Evolutionary conservation across 2,113 vertebrate genomes (phyloP), one percentile per base, ranked within the genome.

Genomic region (Amphilophus citrinellus): DNA sequence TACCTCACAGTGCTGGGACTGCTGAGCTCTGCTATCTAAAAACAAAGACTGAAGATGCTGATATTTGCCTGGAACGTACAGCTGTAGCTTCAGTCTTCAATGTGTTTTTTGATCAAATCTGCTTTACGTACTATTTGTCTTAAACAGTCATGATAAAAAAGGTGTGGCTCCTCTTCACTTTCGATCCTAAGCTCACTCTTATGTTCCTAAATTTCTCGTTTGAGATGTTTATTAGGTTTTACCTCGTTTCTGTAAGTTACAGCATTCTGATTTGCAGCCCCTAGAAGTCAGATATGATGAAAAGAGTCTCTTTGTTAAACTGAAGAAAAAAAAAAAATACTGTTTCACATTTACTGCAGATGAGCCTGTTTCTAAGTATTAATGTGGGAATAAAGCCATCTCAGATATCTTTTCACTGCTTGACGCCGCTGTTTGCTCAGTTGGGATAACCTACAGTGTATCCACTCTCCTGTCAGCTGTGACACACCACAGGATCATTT

Each of bases 401-500:
- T 17, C 9, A 1, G 57, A 87, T 86, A 44, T 82, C 53, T 78
- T 88, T 83, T 79, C 3, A 35, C 56, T 27, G 63, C 61, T 71
- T 66, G 84, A 78, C 50, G 79, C 47, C 58, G 78, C 66, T 87
- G 85, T 91, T 89, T 87, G 82, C 92, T 79, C 82, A 56, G 80
- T 75, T 59, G 75, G 80, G 86, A 47, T 88, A 91, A 90, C 88
- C 86, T 84, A 14, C 10, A n/a, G 68, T 56, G 83, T 80, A 87
- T 79, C 83, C 84, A 73, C 75, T 76, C 77, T 87, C 32, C 58
- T 86, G 81, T 85, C 88, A 77, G 79, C 61, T n/a, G 35, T 24
- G 73, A 79, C 85, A 83, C 82, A 61, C 81, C 80, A 79, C 88
- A 83, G 73, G 37, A n/a, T 92, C 79, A 93, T 93, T 93, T 88